These are phyloP conservation scores for Diachasmimorpha longicaudata DNA, from an alignment of 1,140 invertebrate species.

Conservation along the genomic window DNA sequence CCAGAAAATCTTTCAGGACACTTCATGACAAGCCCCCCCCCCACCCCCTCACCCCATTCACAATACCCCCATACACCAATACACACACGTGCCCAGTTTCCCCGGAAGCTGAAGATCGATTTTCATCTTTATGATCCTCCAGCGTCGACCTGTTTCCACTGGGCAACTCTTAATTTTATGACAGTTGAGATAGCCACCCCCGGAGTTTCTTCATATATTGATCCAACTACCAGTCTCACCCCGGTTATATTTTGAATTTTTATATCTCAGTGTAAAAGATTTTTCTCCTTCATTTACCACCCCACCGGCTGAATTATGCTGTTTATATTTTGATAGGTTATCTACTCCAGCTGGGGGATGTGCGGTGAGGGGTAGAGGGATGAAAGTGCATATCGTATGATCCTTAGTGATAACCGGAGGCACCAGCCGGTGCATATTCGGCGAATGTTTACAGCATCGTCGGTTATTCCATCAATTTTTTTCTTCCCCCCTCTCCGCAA, in stretches of 20 bases:
- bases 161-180: conserved; percentile 25
- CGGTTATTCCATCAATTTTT: not conserved
- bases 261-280: not conserved
- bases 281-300: not conserved
- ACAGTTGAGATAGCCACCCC: conserved; percentile 2
- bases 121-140: conserved; percentile 3
- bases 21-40: not conserved
- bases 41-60: no score
- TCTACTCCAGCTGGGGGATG: no score
- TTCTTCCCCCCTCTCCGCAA: not conserved
- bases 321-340: no score
- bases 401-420: no score
- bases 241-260: conserved; percentile 1
- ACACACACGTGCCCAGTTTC: conserved; percentile 4
- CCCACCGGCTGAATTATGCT: not conserved
- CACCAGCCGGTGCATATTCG: no score
- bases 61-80: not conserved
- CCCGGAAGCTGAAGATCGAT: conserved; percentile 13
- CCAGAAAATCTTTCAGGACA: not conserved
- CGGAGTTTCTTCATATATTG: not conserved
- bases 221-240: not conserved
- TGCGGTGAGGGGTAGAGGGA: no score
- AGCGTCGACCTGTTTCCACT: conserved; percentile 21
- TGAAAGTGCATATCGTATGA: no score
- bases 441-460: no score